Conservation (phyloP, 2,797 vertebrate species). For the Leptoclinus maculatus region DNA sequence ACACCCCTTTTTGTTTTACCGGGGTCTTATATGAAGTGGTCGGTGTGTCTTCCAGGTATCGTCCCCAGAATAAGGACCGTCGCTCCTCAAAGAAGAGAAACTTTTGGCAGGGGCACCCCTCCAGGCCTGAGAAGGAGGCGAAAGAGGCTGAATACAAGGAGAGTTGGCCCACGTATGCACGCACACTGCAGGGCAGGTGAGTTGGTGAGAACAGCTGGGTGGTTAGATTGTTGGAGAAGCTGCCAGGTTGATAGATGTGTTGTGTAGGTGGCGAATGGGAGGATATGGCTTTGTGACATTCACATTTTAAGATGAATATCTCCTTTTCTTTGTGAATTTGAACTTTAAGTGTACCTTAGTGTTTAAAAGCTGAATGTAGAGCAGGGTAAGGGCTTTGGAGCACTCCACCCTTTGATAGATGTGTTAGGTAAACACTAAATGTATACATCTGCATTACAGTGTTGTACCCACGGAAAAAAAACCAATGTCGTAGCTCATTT, state of each 20-base stretch:
- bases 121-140: slow-evolving; percentile 90
- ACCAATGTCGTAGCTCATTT: background rate
- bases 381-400: background rate
- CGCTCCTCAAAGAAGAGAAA: slow-evolving; percentile 86
- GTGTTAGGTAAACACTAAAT: background rate
- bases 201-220: slow-evolving; percentile 10
- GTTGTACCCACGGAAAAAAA: background rate
- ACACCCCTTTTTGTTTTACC: background rate
- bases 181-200: slow-evolving; percentile 87
- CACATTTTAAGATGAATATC: slow-evolving; percentile 2
- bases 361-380: slow-evolving; percentile 1
- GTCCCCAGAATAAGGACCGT: slow-evolving; percentile 84
- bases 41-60: slow-evolving; percentile 81
- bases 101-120: slow-evolving; percentile 91
- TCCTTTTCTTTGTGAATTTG: slow-evolving; percentile 3
- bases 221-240: slow-evolving; percentile 5
- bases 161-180: slow-evolving; percentile 89
- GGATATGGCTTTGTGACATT: slow-evolving; percentile 9
- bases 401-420: background rate
- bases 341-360: background rate
- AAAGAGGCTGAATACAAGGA: slow-evolving; percentile 93
- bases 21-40: background rate
- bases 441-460: slow-evolving; percentile 1
- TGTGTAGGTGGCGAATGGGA: slow-evolving; percentile 24
- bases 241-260: slow-evolving; percentile 30